These are phyloP conservation scores for Varanus komodoensis DNA, from an alignment of 2,113 vertebrate species.

Conservation along the genomic window DNA sequence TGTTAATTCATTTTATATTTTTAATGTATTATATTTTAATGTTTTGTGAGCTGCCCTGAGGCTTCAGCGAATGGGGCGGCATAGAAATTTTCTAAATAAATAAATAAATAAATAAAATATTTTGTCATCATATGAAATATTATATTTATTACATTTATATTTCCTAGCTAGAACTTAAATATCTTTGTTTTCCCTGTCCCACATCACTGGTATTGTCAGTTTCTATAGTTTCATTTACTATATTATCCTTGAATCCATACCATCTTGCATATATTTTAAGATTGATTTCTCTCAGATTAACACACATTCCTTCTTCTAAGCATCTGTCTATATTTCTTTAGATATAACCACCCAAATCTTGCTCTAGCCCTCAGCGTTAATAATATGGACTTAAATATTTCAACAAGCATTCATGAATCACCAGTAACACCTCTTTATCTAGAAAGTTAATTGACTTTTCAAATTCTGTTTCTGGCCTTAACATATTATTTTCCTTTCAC, in stretches of 20 bases:
- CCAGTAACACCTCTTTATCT: background rate
- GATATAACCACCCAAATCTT: background rate
- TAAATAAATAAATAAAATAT: too few relatives aligned
- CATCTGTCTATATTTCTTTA: background rate
- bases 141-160: background rate
- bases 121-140: background rate
- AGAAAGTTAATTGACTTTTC: background rate
- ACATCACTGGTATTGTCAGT: background rate
- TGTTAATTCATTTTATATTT: too few relatives aligned
- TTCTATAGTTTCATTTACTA: background rate
- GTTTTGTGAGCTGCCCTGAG: too few relatives aligned
- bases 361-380: background rate
- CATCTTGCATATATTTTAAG: background rate
- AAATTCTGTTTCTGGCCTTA: background rate
- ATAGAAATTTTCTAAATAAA: too few relatives aligned
- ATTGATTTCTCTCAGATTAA: background rate
- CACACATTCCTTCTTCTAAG: background rate
- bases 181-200: background rate
- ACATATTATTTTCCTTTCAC: background rate
- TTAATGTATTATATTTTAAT: too few relatives aligned
- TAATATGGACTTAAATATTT: background rate
- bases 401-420: background rate
- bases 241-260: background rate
- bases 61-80: too few relatives aligned
- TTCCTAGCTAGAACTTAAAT: background rate